phyloP scores from a whole-genome alignment of 2,888 invertebrate genomes.

The Antitype chi region DNA sequence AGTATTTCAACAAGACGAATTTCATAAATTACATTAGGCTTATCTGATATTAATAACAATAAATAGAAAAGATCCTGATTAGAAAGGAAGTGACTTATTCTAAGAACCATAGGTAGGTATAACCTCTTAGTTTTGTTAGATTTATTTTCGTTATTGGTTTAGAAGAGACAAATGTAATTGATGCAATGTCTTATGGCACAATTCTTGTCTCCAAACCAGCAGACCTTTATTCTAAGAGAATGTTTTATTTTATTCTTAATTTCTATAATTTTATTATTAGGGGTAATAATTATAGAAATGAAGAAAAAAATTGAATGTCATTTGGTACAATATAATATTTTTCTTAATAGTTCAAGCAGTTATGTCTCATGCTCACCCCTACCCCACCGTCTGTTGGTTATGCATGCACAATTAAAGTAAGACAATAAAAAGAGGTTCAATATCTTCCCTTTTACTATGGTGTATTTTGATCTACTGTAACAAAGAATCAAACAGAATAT shows the following conservation, averaged over 20 bases:
- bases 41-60: slow-evolving; percentile 45
- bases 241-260: no score
- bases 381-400: neutral
- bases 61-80: slow-evolving; percentile 6
- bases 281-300: neutral
- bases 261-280: no score
- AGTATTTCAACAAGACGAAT: slow-evolving; percentile 33
- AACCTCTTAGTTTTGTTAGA: neutral
- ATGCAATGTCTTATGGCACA: no score
- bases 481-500: neutral
- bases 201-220: neutral
- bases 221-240: neutral
- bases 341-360: neutral
- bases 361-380: neutral
- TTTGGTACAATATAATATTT: neutral
- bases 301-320: neutral
- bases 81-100: slow-evolving; percentile 19
- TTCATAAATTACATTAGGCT: slow-evolving; percentile 19
- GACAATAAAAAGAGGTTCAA: neutral
- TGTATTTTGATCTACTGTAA: neutral
- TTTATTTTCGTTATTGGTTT: neutral
- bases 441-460: neutral
- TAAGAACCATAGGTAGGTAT: slow-evolving; percentile 3
- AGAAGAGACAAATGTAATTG: no score
- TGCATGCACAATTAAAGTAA: neutral